Conservation (phyloP, 2,888 invertebrate genomes). For the Sminthurides aquaticus region DNA sequence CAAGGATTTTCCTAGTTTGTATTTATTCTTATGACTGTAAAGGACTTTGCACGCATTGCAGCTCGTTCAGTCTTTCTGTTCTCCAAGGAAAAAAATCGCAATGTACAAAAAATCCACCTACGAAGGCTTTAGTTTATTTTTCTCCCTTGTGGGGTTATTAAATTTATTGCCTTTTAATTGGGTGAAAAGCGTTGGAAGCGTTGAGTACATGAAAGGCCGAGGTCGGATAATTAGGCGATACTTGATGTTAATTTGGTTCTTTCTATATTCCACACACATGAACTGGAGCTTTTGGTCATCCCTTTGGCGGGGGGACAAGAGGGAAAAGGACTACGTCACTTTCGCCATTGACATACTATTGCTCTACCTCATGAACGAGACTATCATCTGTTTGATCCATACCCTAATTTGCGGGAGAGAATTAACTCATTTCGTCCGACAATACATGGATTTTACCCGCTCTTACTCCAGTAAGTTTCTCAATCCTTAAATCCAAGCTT, state of each 20-base stretch:
- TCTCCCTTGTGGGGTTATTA: background rate
- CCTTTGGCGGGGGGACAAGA: background rate
- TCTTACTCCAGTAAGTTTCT: background rate
- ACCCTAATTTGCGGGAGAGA: background rate
- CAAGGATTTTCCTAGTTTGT: too few relatives aligned
- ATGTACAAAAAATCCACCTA: background rate
- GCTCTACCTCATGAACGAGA: background rate
- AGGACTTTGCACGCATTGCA: too few relatives aligned
- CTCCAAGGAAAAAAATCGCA: background rate
- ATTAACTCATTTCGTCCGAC: background rate
- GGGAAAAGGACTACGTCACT: background rate
- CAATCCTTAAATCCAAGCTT: background rate
- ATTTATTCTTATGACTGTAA: too few relatives aligned
- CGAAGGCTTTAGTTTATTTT: background rate
- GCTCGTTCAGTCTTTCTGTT: too few relatives aligned
- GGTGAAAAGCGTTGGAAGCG: background rate
- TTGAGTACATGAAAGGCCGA: background rate
- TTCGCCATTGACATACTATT: background rate
- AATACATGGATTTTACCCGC: background rate
- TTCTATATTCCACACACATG: background rate
- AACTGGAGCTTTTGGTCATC: background rate
- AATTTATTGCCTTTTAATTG: background rate
- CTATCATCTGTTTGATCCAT: background rate
- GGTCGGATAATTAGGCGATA: background rate
- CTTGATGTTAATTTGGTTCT: background rate